Evolutionary conservation across 92 coral and sea anemone genomes (phyloP).

Genomic region (Epizoanthus rinbou): DNA sequence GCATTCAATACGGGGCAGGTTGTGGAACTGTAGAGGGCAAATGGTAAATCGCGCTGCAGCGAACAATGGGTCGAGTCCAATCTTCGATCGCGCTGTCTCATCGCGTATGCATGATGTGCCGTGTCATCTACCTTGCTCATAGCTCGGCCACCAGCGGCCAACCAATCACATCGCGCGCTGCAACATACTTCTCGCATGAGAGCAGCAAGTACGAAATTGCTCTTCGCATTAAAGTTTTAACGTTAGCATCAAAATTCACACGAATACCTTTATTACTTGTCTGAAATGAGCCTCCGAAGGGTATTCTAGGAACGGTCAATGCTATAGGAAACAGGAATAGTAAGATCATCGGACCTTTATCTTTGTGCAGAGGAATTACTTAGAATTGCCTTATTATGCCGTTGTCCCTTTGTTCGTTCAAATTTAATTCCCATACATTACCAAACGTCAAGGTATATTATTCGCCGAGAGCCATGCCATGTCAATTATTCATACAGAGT

Average conservation of each 20-base stretch:
- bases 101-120: conserved; percentile 92
- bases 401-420: conserved; percentile 35
- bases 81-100: conserved; percentile 57
- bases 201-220: conserved; percentile 43
- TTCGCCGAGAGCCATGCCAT: conserved; percentile 77
- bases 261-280: neutral
- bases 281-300: neutral
- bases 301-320: conserved; percentile 1
- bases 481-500: conserved; percentile 89
- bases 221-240: conserved; percentile 35
- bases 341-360: neutral
- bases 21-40: conserved; percentile 61
- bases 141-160: conserved; percentile 54
- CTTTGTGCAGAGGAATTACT: neutral
- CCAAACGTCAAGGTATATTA: conserved; percentile 66
- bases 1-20: conserved; percentile 85
- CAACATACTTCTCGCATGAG: conserved; percentile 82
- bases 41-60: conserved; percentile 64
- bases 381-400: neutral
- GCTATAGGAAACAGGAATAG: neutral
- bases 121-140: conserved; percentile 21
- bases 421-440: conserved; percentile 37
- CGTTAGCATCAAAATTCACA: conserved; percentile 28
- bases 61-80: conserved; percentile 73
- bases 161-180: conserved; percentile 63